Evolutionary conservation across 1,140 invertebrate species (phyloP).

Genomic region (Aleiodes sp.): DNA sequence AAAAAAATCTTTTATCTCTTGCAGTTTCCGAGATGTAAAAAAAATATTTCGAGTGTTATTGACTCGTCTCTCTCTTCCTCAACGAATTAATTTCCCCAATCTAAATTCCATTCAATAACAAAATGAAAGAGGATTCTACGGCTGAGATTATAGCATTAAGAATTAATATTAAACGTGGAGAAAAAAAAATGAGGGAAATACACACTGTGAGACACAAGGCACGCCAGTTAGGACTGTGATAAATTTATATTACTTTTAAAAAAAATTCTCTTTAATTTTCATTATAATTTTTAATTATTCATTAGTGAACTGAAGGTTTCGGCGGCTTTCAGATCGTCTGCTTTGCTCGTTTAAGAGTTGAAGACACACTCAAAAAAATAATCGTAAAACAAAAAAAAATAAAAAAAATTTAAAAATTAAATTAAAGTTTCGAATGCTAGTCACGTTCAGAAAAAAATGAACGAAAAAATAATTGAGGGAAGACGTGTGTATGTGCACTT

Average conservation of each 20-base stretch:
- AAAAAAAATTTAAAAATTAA: constrained; percentile 23
- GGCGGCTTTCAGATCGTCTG: not conserved
- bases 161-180: not conserved
- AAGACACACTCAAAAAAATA: not conserved
- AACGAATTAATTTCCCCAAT: too few relatives aligned
- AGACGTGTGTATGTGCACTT: not conserved
- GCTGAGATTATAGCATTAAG: constrained; percentile 5
- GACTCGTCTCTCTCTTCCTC: too few relatives aligned
- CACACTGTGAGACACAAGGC: constrained; percentile 38
- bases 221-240: constrained; percentile 58
- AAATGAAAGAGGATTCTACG: not conserved
- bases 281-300: not conserved
- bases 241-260: constrained; percentile 50
- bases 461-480: constrained; percentile 5
- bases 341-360: constrained; percentile 3
- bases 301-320: not conserved
- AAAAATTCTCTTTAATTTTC: not conserved
- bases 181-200: constrained; percentile 16
- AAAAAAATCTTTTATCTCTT: too few relatives aligned
- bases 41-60: too few relatives aligned
- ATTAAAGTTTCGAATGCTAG: constrained; percentile 40
- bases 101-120: not conserved
- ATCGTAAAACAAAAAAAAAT: too few relatives aligned
- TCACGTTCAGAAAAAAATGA: constrained; percentile 31
- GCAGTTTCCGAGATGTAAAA: too few relatives aligned